A percentile compares a stretch with the other conserved stretches of the same genome.
These are phyloP conservation scores for Ormia ochracea DNA, from an alignment of 2,888 invertebrate species.

Conservation along the genomic window DNA sequence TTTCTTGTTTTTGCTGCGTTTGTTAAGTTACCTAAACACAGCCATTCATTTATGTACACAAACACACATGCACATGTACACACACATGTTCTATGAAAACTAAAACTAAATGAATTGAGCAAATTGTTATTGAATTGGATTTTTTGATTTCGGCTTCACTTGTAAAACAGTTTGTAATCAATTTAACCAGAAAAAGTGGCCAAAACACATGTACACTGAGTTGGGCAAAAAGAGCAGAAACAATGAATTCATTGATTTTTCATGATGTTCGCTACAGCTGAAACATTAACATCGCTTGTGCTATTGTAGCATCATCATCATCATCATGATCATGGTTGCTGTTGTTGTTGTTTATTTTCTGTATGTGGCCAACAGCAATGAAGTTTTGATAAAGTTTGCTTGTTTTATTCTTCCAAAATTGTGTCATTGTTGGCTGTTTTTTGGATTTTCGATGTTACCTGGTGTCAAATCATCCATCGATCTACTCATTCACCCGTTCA, in stretches of 20 bases:
- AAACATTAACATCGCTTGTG: background rate
- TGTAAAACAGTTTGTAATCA: constrained; percentile 39
- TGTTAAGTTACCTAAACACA: background rate
- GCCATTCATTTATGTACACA: background rate
- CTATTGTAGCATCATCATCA: background rate
- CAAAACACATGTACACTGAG: background rate
- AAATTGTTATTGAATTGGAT: constrained; percentile 47
- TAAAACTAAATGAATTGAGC: constrained; percentile 19
- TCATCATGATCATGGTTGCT: background rate
- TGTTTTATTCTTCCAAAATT: constrained; percentile 1
- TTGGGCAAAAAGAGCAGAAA: background rate
- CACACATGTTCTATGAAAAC: background rate
- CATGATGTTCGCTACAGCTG: background rate
- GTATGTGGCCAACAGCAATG: background rate
- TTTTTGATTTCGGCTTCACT: constrained; percentile 20
- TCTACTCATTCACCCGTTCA: constrained; percentile 1
- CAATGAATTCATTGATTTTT: background rate
- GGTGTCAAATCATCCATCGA: constrained; percentile 6
- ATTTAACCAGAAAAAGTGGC: constrained; percentile 7
- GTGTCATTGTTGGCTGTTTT: constrained; percentile 20
- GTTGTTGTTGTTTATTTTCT: background rate
- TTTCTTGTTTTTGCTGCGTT: background rate
- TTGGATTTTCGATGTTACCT: constrained; percentile 12
- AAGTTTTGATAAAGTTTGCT: background rate
- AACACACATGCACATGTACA: background rate